Evolutionary conservation across 2,888 invertebrate species (phyloP).

Genomic region (Acleris literana): DNA sequence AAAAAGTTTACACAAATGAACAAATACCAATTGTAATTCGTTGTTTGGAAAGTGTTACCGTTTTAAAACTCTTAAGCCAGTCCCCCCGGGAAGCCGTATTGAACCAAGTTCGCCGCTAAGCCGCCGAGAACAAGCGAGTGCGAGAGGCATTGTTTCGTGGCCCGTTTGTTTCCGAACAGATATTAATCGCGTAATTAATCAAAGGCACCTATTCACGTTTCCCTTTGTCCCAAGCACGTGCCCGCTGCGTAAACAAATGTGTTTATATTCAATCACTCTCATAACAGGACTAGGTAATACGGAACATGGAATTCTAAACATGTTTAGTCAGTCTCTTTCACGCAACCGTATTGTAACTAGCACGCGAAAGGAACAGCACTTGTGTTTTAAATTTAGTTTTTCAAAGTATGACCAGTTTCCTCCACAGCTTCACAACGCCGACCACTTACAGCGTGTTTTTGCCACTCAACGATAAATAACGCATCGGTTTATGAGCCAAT

Average conservation of each 20-base stretch:
- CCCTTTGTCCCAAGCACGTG: conserved; percentile 32
- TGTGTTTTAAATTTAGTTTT: conserved; percentile 11
- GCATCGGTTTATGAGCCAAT: conserved; percentile 19
- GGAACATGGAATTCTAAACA: no score
- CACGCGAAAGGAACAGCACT: not conserved
- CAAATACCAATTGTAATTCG: no score
- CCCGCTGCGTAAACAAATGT: conserved; percentile 30
- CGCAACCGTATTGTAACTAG: no score
- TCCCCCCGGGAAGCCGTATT: no score
- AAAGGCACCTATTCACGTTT: conserved; percentile 18
- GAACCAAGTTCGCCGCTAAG: not conserved
- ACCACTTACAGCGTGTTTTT: conserved; percentile 24
- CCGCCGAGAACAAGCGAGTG: not conserved
- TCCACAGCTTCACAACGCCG: not conserved
- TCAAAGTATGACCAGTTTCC: not conserved
- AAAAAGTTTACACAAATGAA: no score
- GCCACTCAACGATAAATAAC: conserved; percentile 28
- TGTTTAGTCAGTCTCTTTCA: no score
- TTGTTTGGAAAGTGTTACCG: no score
- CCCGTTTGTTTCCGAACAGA: conserved; percentile 21
- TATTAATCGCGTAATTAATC: conserved; percentile 25
- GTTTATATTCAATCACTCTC: conserved; percentile 34
- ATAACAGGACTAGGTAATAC: conserved; percentile 3
- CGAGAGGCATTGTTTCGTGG: conserved; percentile 5
- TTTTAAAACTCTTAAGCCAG: no score